Conservation (phyloP, 2,888 invertebrate species). For the Yponomeuta sedellus region DNA sequence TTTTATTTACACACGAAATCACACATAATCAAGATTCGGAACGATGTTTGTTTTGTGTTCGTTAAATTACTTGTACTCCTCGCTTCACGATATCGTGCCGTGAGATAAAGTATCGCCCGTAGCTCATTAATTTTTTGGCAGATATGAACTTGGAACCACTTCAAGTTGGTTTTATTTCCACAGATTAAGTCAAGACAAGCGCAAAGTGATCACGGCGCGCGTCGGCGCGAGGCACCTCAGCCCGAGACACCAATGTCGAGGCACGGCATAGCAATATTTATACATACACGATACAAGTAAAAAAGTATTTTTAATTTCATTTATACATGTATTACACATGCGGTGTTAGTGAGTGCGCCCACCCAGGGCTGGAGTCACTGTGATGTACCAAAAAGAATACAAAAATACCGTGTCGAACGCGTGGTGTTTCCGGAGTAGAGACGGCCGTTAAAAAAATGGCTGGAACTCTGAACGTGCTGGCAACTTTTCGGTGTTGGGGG, state of each 20-base stretch:
- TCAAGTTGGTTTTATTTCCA: neutral
- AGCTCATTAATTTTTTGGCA: too few species aligned
- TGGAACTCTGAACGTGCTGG: constrained; percentile 38
- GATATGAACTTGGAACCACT: too few species aligned
- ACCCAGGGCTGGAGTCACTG: constrained; percentile 27
- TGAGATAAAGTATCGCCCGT: too few species aligned
- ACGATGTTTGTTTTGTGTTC: too few species aligned
- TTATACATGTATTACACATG: constrained; percentile 17
- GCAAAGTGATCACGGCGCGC: constrained; percentile 18
- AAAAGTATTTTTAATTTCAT: constrained; percentile 18
- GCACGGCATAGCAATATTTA: constrained; percentile 32
- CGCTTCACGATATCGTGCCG: too few species aligned
- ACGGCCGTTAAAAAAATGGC: neutral
- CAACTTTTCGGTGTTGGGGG: constrained; percentile 6
- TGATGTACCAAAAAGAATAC: constrained; percentile 25
- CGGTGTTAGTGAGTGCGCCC: constrained; percentile 18
- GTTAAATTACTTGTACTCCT: too few species aligned
- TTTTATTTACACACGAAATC: too few species aligned
- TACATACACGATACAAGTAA: constrained; percentile 24
- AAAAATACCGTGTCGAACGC: constrained; percentile 29
- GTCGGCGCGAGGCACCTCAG: constrained; percentile 16
- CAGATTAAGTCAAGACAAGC: constrained; percentile 22
- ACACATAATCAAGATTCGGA: too few species aligned
- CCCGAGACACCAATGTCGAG: constrained; percentile 23
- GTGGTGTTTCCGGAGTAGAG: constrained; percentile 43